Evolutionary conservation across 2,113 vertebrate genomes (phyloP), one percentile per base, ranked within the genome.

Genomic region (Monopterus albus): DNA sequence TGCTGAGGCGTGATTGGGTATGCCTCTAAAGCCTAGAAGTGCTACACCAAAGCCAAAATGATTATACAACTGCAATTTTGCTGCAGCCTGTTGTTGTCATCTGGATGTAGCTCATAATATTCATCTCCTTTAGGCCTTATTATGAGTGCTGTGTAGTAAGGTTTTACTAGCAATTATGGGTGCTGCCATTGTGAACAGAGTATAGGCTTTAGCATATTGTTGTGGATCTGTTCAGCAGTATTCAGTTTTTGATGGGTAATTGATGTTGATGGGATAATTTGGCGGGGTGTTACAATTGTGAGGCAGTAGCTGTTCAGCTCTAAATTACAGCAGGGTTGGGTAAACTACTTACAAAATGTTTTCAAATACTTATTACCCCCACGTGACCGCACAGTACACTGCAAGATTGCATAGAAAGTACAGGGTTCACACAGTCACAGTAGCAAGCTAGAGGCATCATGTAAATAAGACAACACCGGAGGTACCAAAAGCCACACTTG

Each of bases 161-260:
- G 28, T 59, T 78, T 83, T 50, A 71, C 13, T 21, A 43, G 29
- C 72, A 62, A 57, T 63, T 68, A 68, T 60, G 18, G 29, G 23
- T 50, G 29, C 29, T 39, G 50, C 72, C 43, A 72, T 40, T 49
- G 42, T 52, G 57, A 81, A 40, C 66, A 68, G 51, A 35, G 46
- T 52, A 28, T 12, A 49, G 68, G 56, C 43, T 66, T 47, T 74
- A 60, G 45, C 29, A 46, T 36, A 47, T 31, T 28, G 65, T 45
- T 52, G 52, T 61, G 47, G 60, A 61, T 53, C 33, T 55, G 39
- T 66, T 72, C 49, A 29, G 52, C 25, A 28, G 36, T 56, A 58
- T 52, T 47, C 66, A 36, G 7, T 56, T 55, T 60, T 23, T 63
- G n/a, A 72, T 47, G 42, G 15, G 10, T 60, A 51, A 67, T 47